Percentiles rank a stretch among this genome's conserved stretches.
These are phyloP conservation scores for Acrocephalus scirpaceus DNA, from an alignment of 2,797 vertebrate species.

Conservation along the genomic window DNA sequence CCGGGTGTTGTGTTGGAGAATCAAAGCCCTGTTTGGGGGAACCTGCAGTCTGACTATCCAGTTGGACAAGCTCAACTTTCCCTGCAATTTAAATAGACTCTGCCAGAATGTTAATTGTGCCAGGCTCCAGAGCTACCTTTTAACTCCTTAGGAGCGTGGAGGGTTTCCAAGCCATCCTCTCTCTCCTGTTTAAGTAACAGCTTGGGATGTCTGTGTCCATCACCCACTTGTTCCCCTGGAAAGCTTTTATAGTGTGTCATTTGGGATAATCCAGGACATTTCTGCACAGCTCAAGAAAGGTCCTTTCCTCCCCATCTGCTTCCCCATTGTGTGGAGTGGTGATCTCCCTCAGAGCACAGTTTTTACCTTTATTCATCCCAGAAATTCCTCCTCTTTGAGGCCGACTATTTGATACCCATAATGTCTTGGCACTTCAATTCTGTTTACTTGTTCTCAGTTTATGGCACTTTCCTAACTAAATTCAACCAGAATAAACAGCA, in stretches of 20 bases:
- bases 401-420: rapidly evolving
- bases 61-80: constrained; percentile 57
- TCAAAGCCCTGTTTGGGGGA: constrained; percentile 24
- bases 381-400: neutral
- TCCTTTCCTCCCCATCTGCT: neutral
- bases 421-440: neutral
- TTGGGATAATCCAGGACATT: neutral
- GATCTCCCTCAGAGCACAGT: neutral
- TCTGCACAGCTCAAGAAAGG: neutral
- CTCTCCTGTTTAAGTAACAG: neutral
- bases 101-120: constrained; percentile 7
- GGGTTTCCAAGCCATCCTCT: neutral
- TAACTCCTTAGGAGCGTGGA: neutral
- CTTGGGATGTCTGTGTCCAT: neutral
- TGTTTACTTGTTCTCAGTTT: neutral
- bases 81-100: constrained; percentile 40
- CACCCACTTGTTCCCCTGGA: neutral
- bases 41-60: constrained; percentile 44
- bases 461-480: neutral
- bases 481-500: neutral
- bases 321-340: neutral
- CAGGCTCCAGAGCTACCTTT: neutral
- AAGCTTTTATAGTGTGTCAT: neutral
- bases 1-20: neutral
- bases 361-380: neutral